Base-by-base conservation (phyloP, 2,113 vertebrate species). In the Pleuronectes platessa region DNA sequence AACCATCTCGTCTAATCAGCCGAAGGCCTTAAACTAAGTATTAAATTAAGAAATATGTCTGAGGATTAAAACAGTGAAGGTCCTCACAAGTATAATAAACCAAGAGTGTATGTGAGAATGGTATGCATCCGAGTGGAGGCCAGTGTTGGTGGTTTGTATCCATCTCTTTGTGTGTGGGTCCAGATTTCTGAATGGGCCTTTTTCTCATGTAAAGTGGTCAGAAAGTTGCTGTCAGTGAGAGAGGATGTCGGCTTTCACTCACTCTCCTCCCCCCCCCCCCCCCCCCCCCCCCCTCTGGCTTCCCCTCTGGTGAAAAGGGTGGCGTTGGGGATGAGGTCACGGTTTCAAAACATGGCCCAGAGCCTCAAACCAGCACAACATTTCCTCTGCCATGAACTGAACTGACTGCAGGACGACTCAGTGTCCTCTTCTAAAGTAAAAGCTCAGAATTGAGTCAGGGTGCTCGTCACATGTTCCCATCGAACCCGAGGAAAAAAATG, bases 291-390 rank as follows among this genome's bases (percentile, higher is more conserved):
- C 26, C 70, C n/a, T 71, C 61, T 85, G 71, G 74, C 58, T 71
- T 84, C 23, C 58, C 26, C 8, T 42, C 26, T 71, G 5, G 37
- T 73, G 72, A 86, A 93, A 82, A 84, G 78, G 86, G 85, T 73
- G 91, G 86, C 20, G 59, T 75, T 75, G 82, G 21, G 68, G 79
- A 87, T 92, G 92, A 94, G 81, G 88, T 94, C 90, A 93, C 84
- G 42, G 74, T 84, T 89, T 79, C n/a, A 89, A 88, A 92, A 90
- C 89, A 87, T 86, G 86, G 84, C 77, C 81, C 70, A 14, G 2
- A 74, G 78, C 77, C 71, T 75, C 56, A 0, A 65, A 66, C 71
- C 78, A 90, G 76, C 79, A 84, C 72, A 71, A 74, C 63, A 73
- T 81, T 83, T 86, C 78, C 89, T 81, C 66, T 80, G 83, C 54